Base-by-base conservation (phyloP, 2,797 vertebrate genomes). In the Lutra lutra region DNA sequence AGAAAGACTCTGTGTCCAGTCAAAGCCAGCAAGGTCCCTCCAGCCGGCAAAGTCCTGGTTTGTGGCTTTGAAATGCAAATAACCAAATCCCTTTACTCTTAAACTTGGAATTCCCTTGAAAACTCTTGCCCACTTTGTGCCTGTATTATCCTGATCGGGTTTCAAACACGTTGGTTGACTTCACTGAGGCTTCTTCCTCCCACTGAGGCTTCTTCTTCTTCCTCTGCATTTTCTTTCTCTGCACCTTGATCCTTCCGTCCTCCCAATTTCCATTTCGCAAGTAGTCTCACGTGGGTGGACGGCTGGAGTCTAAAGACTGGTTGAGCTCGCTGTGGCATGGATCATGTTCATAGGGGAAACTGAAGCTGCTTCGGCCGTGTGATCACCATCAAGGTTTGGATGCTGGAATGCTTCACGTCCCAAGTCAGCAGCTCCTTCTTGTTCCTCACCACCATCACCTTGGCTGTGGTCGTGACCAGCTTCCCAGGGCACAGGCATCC, bases 401-500 rank as follows among this genome's bases (percentile, higher is more conserved):
- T 99, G 98, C 97, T 99, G 99, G 98, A 99, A 99, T 2, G 98
- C 99, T 48, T 99, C 99, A 4, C 99, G 99, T 97, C 99, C 99
- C 94, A 99, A 98, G 85, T 98, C 98, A 80, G 98, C 98, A 85
- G 98, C 98, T 98, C 99, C 99, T n/a, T 99, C 99, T 97, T 99
- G 99, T 96, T 99, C 99, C 91, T 99, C 99, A 21, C 99, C 99
- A 84, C 99, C 99, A 91, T 32, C 99, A 99, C 98, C 99, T 98
- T 86, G 99, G 99, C 70, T 99, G 99, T 72, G 99, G 99, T 98
- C 99, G 99, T 89, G 99, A 99, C 94, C 99, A 99, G 97, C 99
- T 99, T 84, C 99, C 99, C 78, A 99, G 99, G 84, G 99, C 99
- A 95, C 99, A 99, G 96, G 99, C 99, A 94, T 99, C 99, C 99